Evolutionary conservation across 1,140 invertebrate genomes (phyloP), one percentile per base, ranked within the genome.

Genomic region (Micrasema minimum): DNA sequence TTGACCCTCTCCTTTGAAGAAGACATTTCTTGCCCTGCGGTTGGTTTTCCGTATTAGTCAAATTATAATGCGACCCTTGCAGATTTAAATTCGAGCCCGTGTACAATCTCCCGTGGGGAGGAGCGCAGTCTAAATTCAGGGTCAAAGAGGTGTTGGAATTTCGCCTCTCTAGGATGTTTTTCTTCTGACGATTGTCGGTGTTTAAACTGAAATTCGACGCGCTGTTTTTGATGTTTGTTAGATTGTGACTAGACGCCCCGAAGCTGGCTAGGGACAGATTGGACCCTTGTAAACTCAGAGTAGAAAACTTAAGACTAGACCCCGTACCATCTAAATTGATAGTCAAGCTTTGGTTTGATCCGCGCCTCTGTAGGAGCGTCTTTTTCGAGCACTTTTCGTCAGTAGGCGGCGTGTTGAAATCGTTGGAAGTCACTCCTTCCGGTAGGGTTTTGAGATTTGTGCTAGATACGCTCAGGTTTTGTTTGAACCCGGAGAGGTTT

Each of bases 141-240:
- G 92, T 94, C 0, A 96, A 82, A 59, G 93, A 95, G n/a, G 93
- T 92, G 80, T 93, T 96, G 1, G 94, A 96, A 69, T 94, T 93
- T 50, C 93, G 84, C 31, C 93, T 85, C 78, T 95, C 91, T 18
- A 93, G 78, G 1, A 92, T 83, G 45, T 91, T 86, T 72, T 90
- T 91, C 65, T 87, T 87, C 48, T 80, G 79, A 38, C 82, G 72
- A 31, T 71, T 77, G 37, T 85, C 83, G 5, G 80, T 80, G 66
- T 80, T 83, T 11, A 85, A 74, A 71, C 84, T 85, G 67, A 84
- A 85, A 65, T 85, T 85, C 0, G 83, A 85, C 57, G 82, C 75
- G 69, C 83, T 85, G 9, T 81, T 81, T 37, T 83, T 77, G 0
- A 85, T 82, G 26, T 80, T 80, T 4, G 78, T 75, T 51, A 85